Percentiles rank a stretch among this genome's conserved stretches.
Conservation (phyloP, 2,113 vertebrate species). For the Herpetotheres cachinnans region DNA sequence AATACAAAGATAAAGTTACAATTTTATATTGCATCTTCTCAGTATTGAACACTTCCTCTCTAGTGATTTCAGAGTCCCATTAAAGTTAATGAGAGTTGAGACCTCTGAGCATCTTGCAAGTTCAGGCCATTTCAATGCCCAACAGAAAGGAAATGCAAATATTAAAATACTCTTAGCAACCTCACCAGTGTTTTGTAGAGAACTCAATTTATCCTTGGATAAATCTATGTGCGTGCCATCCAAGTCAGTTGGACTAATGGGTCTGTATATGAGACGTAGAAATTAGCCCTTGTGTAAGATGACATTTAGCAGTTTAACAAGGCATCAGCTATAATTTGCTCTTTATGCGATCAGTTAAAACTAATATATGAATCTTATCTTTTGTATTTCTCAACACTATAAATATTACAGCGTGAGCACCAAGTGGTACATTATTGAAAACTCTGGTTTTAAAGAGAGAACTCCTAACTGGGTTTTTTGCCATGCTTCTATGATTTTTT, state of each 20-base stretch:
- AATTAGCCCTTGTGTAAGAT: not conserved
- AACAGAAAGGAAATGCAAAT: slow-evolving; percentile 42
- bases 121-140: slow-evolving; percentile 41
- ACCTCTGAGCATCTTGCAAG: slow-evolving; percentile 55
- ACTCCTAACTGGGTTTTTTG: not conserved
- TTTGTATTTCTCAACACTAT: not conserved
- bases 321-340: not conserved
- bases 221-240: not conserved
- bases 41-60: slow-evolving; percentile 64
- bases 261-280: not conserved
- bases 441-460: not conserved
- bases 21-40: slow-evolving; percentile 33
- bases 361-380: not conserved
- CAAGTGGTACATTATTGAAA: not conserved
- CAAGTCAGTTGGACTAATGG: not conserved
- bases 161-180: not conserved
- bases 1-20: not conserved
- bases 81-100: slow-evolving; percentile 66
- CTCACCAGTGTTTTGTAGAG: not conserved
- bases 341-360: not conserved
- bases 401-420: not conserved
- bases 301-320: not conserved
- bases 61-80: slow-evolving; percentile 47
- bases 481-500: not conserved
- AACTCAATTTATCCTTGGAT: not conserved